Base-by-base conservation (phyloP, 2,888 invertebrate species). In the Thereva unica region DNA sequence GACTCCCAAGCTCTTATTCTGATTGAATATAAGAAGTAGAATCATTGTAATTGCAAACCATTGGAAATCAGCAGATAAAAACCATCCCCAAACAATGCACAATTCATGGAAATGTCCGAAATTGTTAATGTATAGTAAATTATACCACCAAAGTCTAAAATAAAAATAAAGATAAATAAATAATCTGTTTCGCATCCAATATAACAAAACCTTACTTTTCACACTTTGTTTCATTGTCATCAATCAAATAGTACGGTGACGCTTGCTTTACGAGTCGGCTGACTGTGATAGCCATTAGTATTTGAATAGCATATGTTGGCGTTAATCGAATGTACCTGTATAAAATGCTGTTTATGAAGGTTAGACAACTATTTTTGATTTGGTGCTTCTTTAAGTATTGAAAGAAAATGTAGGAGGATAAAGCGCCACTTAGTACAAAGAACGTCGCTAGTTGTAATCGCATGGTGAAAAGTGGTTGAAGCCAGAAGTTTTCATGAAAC, bases 151-250 rank as follows among this genome's bases (percentile, higher is more conserved):
- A 71, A 83, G 83, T 69, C 71, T 70, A 45, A 64, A 41, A 47
- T 41, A 45, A 12, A 40, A 38, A 7, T 23, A 23, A 23, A 23
- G n/a, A n/a, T n/a, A 23, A 23, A 23, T 23, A 23, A 23, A 23
- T 2, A 23, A 23, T 23, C 23, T 2, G 2, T 23, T 23, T 23
- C 23, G 23, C 2, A 23, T 23, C 23, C 23, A 23, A 23, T 23
- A 23, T 41, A 7, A n/a, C 12, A 23, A 35, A n/a, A 35, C 9
- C 45, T 37, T 47, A 71, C 68, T 80, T 80, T 2, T 77, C 73
- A 70, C 84, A 84, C n/a, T 74, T 84, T 82, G 42, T 86, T 82
- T 92, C 92, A 92, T 56, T 91, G 80, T 0, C 92, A 92, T 0
- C 92, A 92, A 71, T 86, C 85, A 34, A 87, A 84, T 74, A 92